A percentile compares a stretch with the other conserved stretches of the same genome.
phyloP scores from a whole-genome alignment of 2,888 invertebrate genomes.

The Priocnemis perturbator region DNA sequence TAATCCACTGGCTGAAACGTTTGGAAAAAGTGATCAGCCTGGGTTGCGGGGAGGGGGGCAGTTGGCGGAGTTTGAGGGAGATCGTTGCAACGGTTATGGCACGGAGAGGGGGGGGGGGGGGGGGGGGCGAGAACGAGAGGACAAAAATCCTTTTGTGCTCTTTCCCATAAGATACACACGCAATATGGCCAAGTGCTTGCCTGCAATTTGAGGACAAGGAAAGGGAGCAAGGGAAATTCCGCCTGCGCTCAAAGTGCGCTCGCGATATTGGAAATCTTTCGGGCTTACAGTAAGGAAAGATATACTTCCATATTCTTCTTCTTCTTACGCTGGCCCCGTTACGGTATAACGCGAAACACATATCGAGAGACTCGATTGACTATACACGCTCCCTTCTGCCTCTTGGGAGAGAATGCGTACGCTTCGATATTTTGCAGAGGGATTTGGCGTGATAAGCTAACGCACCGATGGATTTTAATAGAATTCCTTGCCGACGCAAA shows the following conservation, averaged over 20 bases:
- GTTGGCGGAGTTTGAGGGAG: constrained; percentile 5
- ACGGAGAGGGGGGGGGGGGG: constrained; percentile 15
- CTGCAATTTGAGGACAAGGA: constrained; percentile 30
- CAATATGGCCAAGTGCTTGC: constrained; percentile 38
- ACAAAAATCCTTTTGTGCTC: constrained; percentile 10
- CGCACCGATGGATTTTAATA: too few species aligned
- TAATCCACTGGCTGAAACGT: constrained; percentile 27
- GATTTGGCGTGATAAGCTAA: too few species aligned
- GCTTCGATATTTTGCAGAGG: too few species aligned
- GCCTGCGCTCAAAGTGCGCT: too few species aligned
- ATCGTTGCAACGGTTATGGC: not conserved
- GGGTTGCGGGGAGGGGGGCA: constrained; percentile 1
- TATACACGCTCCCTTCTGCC: too few species aligned
- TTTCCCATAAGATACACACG: not conserved
- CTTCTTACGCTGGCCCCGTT: too few species aligned
- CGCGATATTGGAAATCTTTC: constrained; percentile 2
- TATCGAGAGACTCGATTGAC: too few species aligned
- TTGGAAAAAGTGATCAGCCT: constrained; percentile 1
- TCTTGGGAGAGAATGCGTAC: too few species aligned
- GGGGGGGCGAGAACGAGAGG: constrained; percentile 12
- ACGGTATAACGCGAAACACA: too few species aligned
- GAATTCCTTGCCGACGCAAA: too few species aligned
- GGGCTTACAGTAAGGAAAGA: not conserved
- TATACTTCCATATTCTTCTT: too few species aligned
- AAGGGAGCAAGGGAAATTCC: constrained; percentile 14